These are phyloP conservation scores for Crypturellus undulatus DNA, from an alignment of 2,113 vertebrate species.

Conservation along the genomic window DNA sequence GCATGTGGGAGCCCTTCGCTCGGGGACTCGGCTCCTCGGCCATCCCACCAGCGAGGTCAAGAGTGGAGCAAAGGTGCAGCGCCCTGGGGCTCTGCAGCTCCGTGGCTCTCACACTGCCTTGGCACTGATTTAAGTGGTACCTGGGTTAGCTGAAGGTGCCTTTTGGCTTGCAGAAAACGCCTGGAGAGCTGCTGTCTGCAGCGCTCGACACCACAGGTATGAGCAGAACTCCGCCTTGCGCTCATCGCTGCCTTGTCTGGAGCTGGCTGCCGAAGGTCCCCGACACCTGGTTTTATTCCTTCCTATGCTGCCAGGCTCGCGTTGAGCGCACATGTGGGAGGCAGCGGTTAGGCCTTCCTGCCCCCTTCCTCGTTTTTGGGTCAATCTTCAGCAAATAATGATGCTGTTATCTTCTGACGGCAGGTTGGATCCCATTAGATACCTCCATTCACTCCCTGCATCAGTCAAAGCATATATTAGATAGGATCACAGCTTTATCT, in stretches of 20 bases:
- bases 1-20: background rate
- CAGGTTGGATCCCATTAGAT: conserved; percentile 10
- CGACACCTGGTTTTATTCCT: background rate
- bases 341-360: background rate
- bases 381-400: conserved; percentile 16
- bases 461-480: conserved; percentile 63
- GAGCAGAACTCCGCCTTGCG: background rate
- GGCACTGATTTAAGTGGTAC: background rate
- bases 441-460: conserved; percentile 36
- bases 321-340: background rate
- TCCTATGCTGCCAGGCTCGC: background rate
- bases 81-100: background rate
- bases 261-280: background rate
- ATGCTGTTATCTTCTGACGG: conserved; percentile 37
- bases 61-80: background rate
- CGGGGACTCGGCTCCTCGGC: background rate
- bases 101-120: too few species aligned
- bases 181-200: background rate
- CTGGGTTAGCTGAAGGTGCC: background rate
- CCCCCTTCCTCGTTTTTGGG: background rate
- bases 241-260: background rate
- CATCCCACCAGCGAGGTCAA: background rate
- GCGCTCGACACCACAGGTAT: background rate
- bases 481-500: conserved; percentile 64
- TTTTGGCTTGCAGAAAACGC: background rate